A percentile compares a stretch with the other conserved stretches of the same genome.
Evolutionary conservation across 2,888 invertebrate genomes (phyloP).

Genomic region (Ceramica pisi): DNA sequence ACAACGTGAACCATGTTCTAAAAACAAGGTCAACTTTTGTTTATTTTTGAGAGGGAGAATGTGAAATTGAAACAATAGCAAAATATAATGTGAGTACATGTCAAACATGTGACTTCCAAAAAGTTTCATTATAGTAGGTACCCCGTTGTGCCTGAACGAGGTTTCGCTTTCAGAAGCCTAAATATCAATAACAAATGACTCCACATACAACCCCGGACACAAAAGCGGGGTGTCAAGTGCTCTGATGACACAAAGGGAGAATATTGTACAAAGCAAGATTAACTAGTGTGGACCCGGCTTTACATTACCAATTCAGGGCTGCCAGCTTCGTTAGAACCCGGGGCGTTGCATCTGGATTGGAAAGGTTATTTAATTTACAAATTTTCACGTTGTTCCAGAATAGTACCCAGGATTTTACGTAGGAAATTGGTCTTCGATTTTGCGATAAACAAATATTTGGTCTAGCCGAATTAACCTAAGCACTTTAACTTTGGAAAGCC

Average conservation of each 20-base stretch:
- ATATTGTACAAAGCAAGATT: conserved; percentile 65
- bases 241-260: conserved; percentile 65
- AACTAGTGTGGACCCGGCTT: conserved; percentile 66
- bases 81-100: conserved; percentile 7
- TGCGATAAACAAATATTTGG: conserved; percentile 8
- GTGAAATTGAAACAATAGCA: conserved; percentile 13
- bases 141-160: conserved; percentile 16
- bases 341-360: conserved; percentile 44
- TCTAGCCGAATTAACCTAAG: background rate
- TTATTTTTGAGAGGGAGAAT: conserved; percentile 14
- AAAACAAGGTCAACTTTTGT: conserved; percentile 14
- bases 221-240: conserved; percentile 64
- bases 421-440: conserved; percentile 7
- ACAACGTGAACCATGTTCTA: conserved; percentile 6
- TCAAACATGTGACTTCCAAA: conserved; percentile 23
- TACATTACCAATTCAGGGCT: conserved; percentile 60
- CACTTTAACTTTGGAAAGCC: conserved; percentile 1
- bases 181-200: conserved; percentile 67
- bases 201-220: conserved; percentile 47
- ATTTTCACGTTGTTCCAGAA: conserved; percentile 16
- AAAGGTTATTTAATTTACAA: conserved; percentile 57
- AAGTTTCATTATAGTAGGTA: conserved; percentile 22
- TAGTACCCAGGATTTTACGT: conserved; percentile 3
- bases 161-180: conserved; percentile 50
- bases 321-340: conserved; percentile 53